Conservation (phyloP, 2,797 vertebrate genomes). For the Masticophis lateralis region DNA sequence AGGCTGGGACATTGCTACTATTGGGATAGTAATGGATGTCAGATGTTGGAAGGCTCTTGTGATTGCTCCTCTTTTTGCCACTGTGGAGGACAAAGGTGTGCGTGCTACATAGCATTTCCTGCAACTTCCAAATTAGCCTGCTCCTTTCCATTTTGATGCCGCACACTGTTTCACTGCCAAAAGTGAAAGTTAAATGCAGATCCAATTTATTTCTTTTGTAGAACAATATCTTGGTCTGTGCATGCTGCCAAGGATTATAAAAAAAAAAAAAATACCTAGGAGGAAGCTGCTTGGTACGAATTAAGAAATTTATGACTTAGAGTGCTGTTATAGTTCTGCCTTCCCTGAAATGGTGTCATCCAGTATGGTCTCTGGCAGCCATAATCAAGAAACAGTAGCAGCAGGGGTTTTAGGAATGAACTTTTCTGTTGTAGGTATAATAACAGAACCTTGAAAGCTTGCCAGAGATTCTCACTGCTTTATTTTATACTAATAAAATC, state of each 20-base stretch:
- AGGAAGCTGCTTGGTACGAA: not conserved
- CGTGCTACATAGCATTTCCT: not conserved
- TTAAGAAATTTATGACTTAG: not conserved
- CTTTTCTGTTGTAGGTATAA: not conserved
- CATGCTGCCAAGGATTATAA: not conserved
- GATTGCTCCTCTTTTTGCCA: not conserved
- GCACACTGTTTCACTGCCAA: not conserved
- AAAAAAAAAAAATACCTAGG: too few relatives aligned
- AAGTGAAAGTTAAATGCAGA: not conserved
- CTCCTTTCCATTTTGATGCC: not conserved
- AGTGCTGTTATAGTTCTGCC: not conserved
- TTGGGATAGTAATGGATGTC: not conserved
- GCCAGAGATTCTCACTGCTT: not conserved
- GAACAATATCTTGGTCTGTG: not conserved
- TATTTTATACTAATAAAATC: not conserved
- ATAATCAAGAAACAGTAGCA: not conserved
- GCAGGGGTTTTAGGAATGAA: not conserved
- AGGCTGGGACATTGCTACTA: not conserved
- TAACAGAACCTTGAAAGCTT: not conserved
- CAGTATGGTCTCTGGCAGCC: not conserved
- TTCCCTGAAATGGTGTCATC: not conserved
- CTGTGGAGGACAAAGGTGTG: not conserved
- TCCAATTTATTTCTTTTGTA: not conserved
- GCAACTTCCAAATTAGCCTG: not conserved
- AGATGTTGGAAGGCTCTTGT: not conserved